Percentiles rank a stretch among this genome's conserved stretches.
Conservation (phyloP, 2,113 vertebrate genomes). For the Triplophysa dalaica region DNA sequence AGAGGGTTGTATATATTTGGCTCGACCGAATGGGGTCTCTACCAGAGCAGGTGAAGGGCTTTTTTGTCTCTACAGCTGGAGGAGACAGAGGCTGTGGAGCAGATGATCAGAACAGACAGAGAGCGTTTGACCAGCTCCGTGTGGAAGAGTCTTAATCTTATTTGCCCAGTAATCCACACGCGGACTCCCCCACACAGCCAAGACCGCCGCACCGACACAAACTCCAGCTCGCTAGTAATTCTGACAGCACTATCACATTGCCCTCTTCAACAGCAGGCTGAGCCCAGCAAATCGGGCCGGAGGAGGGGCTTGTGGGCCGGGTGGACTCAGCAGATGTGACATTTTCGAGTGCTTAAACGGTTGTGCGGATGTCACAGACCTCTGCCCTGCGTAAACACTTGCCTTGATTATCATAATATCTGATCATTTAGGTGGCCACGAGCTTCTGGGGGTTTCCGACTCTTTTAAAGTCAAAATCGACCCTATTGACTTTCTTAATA, state of each 20-base stretch:
- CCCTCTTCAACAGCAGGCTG: constrained; percentile 6
- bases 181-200: constrained; percentile 13
- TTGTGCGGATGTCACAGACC: background rate
- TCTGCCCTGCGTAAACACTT: constrained; percentile 5
- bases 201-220: constrained; percentile 9
- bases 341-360: background rate
- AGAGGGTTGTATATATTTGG: background rate
- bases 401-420: constrained; percentile 2
- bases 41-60: background rate
- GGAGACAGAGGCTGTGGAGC: background rate
- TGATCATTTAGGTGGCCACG: background rate
- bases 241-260: constrained; percentile 29
- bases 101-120: constrained; percentile 28
- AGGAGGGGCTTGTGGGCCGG: background rate
- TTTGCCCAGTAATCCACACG: constrained; percentile 40
- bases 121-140: constrained; percentile 16
- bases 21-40: background rate
- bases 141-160: constrained; percentile 38
- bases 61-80: constrained; percentile 28
- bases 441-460: background rate
- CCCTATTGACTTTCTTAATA: background rate
- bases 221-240: constrained; percentile 14
- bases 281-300: constrained; percentile 10
- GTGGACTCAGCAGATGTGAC: constrained; percentile 26
- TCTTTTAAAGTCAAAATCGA: background rate